phyloP scores from a whole-genome alignment of 2,888 invertebrate genomes.

The Amorpha juglandis region DNA sequence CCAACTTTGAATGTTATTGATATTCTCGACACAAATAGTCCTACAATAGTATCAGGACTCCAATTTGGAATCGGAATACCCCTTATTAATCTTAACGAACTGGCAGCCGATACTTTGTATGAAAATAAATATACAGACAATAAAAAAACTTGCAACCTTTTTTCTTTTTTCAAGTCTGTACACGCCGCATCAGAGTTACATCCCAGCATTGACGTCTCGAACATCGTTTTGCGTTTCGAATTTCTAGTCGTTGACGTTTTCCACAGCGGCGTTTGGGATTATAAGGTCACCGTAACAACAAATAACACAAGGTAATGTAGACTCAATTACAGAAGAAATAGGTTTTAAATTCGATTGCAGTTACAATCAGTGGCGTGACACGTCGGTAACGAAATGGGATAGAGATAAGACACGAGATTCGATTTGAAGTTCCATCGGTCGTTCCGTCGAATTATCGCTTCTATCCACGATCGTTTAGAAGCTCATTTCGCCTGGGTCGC shows the following conservation, averaged over 20 bases:
- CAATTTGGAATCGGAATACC: not conserved
- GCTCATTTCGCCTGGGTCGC: conserved; percentile 46
- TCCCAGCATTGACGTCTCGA: conserved; percentile 57
- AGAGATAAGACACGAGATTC: conserved; percentile 73
- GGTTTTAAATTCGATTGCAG: conserved; percentile 52
- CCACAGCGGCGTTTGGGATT: conserved; percentile 50
- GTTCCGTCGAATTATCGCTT: conserved; percentile 53
- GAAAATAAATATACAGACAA: conserved; percentile 11
- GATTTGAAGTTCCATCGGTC: conserved; percentile 60
- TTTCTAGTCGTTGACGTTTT: conserved; percentile 70
- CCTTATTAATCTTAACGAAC: conserved; percentile 16
- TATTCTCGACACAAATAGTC: not conserved
- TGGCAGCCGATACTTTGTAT: conserved; percentile 4
- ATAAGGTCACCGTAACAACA: conserved; percentile 48
- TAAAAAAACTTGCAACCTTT: conserved; percentile 20
- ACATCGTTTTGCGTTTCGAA: conserved; percentile 70
- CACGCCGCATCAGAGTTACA: conserved; percentile 43
- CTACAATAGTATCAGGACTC: not conserved
- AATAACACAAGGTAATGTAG: conserved; percentile 41
- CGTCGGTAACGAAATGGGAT: conserved; percentile 62
- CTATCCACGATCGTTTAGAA: conserved; percentile 52
- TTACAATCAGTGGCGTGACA: conserved; percentile 51
- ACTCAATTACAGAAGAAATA: conserved; percentile 48
- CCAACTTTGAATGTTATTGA: not conserved
- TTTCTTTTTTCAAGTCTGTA: conserved; percentile 60